Evolutionary conservation across 2,888 invertebrate species (phyloP).

Genomic region (Julus scanicus): DNA sequence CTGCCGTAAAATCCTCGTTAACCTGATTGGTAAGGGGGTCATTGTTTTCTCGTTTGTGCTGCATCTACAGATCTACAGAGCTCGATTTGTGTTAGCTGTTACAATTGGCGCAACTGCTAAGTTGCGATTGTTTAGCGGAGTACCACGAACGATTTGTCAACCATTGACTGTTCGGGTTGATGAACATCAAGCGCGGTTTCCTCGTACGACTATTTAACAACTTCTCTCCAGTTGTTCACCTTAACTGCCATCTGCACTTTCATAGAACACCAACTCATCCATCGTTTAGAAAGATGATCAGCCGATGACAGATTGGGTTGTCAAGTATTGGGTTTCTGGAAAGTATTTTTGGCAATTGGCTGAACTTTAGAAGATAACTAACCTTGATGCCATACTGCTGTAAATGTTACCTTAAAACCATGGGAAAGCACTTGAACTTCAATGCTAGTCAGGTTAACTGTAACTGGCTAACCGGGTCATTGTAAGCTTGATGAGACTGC

Average conservation of each 20-base stretch:
- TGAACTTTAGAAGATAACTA: not conserved
- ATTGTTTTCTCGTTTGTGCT: not conserved
- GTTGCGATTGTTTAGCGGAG: not conserved
- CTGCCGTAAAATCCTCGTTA: not conserved
- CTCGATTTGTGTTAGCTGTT: too few species aligned
- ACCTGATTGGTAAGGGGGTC: not conserved
- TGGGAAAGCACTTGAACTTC: constrained; percentile 8
- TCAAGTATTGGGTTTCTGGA: constrained; percentile 7
- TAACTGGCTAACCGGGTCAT: not conserved
- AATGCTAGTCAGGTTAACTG: not conserved
- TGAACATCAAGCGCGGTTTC: not conserved
- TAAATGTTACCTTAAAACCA: not conserved
- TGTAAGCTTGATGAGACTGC: not conserved
- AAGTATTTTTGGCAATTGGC: constrained; percentile 18
- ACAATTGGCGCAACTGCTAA: too few species aligned
- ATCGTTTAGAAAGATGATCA: not conserved
- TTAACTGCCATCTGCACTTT: not conserved
- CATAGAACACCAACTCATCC: not conserved
- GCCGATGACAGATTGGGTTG: constrained; percentile 8
- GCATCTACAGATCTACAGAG: not conserved
- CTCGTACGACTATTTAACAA: not conserved
- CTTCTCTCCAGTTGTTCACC: constrained; percentile 6
- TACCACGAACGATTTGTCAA: not conserved
- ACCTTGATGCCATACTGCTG: not conserved
- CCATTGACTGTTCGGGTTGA: not conserved